Percentiles rank a stretch among this genome's conserved stretches.
phyloP scores from a whole-genome alignment of 2,113 vertebrate genomes.

The Gnathonemus longibarbis region DNA sequence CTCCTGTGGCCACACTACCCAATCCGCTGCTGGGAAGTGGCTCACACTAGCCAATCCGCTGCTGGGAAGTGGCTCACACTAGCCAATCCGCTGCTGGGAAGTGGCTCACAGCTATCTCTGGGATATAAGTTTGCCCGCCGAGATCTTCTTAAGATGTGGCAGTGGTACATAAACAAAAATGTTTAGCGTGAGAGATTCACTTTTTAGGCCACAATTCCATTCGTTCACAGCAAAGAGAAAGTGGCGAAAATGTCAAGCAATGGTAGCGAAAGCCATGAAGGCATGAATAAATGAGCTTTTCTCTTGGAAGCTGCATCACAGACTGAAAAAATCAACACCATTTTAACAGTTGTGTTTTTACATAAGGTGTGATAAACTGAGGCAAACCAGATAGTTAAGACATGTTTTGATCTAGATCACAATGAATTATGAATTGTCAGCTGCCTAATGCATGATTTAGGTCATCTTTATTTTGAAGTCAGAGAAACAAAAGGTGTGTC shows the following conservation, averaged over 20 bases:
- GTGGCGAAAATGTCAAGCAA: neutral
- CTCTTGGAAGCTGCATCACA: neutral
- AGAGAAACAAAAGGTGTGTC: neutral
- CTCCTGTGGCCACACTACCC: conserved; percentile 21
- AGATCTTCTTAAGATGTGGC: conserved; percentile 11
- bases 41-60: conserved; percentile 12
- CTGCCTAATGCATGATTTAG: neutral
- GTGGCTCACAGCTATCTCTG: conserved; percentile 17
- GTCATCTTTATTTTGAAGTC: neutral
- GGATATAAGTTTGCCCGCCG: neutral
- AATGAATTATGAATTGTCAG: neutral
- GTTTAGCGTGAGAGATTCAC: conserved; percentile 19
- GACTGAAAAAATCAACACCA: neutral
- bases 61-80: conserved; percentile 15
- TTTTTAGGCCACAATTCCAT: conserved; percentile 27
- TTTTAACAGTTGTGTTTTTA: neutral
- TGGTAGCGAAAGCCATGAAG: neutral
- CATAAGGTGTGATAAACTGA: neutral
- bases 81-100: neutral
- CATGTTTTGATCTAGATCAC: neutral
- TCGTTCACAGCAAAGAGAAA: conserved; percentile 21
- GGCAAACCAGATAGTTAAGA: neutral
- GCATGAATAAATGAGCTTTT: neutral
- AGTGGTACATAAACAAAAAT: conserved; percentile 18
- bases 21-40: too few species aligned